Evolutionary conservation across 2,888 invertebrate genomes (phyloP).

Genomic region (Adelphocoris suturalis): DNA sequence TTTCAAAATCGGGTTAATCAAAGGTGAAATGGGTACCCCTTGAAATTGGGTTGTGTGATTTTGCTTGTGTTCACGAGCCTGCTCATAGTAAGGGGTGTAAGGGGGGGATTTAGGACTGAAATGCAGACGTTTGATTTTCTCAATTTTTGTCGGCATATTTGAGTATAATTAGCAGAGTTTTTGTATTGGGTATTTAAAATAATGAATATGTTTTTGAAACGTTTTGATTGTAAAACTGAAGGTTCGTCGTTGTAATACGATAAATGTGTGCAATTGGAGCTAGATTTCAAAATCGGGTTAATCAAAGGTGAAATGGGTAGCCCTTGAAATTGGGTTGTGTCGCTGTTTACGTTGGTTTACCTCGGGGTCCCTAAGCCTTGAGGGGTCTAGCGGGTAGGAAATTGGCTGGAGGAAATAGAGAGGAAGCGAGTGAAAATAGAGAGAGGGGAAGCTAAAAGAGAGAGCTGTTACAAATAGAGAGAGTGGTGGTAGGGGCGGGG

Average conservation of each 20-base stretch:
- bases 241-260: too few species aligned
- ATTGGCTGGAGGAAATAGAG: conserved; percentile 12
- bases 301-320: neutral
- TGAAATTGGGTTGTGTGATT: conserved; percentile 3
- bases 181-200: too few species aligned
- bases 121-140: too few species aligned
- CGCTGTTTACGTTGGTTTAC: conserved; percentile 19
- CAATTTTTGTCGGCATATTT: too few species aligned
- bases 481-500: neutral
- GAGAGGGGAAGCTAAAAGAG: neutral
- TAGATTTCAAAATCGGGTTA: neutral
- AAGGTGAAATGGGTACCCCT: neutral
- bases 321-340: neutral
- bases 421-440: neutral
- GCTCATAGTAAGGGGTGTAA: too few species aligned
- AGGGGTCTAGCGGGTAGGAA: conserved; percentile 14
- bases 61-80: too few species aligned
- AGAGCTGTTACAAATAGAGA: neutral
- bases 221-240: too few species aligned
- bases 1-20: neutral
- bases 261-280: too few species aligned
- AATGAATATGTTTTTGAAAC: too few species aligned
- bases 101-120: too few species aligned
- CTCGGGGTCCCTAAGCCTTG: neutral
- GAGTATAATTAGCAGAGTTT: too few species aligned